Evolutionary conservation across 2,797 vertebrate species (phyloP).

Genomic region (Perodicticus potto): DNA sequence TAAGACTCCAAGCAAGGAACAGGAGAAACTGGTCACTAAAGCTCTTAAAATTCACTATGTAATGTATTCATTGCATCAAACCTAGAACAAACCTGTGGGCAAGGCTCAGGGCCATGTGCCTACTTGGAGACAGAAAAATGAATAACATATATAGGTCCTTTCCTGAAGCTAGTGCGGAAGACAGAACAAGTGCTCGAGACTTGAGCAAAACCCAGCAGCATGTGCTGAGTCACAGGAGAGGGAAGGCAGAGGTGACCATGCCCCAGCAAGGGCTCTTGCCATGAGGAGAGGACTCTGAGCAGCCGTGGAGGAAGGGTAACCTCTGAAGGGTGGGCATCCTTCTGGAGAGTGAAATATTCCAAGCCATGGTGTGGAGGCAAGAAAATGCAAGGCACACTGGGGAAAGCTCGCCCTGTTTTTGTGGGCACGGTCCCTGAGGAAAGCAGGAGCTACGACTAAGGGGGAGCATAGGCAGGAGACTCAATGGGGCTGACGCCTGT

Average conservation of each 20-base stretch:
- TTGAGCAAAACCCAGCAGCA: background rate
- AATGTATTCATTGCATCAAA: background rate
- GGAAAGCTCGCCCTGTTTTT: too few species aligned
- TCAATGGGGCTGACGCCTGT: background rate
- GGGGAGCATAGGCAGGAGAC: background rate
- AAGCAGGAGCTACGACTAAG: background rate
- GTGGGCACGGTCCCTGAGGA: background rate
- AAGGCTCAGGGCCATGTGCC: background rate
- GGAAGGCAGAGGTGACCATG: background rate
- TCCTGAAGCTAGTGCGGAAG: background rate
- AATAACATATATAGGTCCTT: background rate
- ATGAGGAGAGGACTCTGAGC: background rate
- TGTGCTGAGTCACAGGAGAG: background rate
- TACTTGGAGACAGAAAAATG: background rate
- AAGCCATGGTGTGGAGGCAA: background rate
- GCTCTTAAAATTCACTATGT: background rate
- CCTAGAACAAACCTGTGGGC: background rate
- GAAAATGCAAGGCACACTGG: background rate
- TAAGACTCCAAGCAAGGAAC: background rate
- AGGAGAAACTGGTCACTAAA: background rate
- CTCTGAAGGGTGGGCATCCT: background rate
- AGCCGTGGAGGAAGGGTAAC: rapidly evolving
- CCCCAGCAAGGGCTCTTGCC: background rate
- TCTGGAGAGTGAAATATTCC: background rate
- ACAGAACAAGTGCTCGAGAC: background rate